phyloP scores from a whole-genome alignment of 1,140 invertebrate genomes.

The Neuroterus valhalla region DNA sequence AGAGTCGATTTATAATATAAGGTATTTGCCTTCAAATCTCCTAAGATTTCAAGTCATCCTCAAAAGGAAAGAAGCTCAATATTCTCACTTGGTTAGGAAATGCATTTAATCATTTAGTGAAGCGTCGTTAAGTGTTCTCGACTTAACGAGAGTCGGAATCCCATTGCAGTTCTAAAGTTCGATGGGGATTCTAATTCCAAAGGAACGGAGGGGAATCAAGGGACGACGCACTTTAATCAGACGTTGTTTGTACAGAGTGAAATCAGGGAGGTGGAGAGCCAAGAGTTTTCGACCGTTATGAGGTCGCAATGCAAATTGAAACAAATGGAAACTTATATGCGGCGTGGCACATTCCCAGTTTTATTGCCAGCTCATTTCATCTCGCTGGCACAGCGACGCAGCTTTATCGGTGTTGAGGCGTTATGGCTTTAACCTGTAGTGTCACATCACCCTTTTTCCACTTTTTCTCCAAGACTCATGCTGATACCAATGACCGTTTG shows the following conservation, averaged over 20 bases:
- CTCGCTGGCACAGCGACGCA: constrained; percentile 52
- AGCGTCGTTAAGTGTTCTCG: too few relatives aligned
- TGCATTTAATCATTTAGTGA: too few relatives aligned
- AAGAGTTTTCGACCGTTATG: background rate
- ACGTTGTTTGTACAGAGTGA: background rate
- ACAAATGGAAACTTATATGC: constrained; percentile 71
- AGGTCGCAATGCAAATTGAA: constrained; percentile 64
- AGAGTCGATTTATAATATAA: too few relatives aligned
- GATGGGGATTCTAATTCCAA: too few relatives aligned
- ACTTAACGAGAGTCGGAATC: too few relatives aligned
- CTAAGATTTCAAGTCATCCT: too few relatives aligned
- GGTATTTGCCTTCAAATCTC: too few relatives aligned
- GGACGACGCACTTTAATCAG: too few relatives aligned
- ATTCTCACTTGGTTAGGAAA: too few relatives aligned
- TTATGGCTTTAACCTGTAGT: constrained; percentile 66
- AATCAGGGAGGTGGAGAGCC: background rate
- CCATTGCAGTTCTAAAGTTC: too few relatives aligned
- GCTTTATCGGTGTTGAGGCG: constrained; percentile 67
- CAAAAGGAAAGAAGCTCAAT: too few relatives aligned
- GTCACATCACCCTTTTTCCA: constrained; percentile 46
- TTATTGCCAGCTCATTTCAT: constrained; percentile 71
- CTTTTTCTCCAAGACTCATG: background rate
- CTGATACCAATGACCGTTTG: constrained; percentile 29
- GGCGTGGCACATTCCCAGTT: constrained; percentile 63
- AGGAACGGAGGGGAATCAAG: too few relatives aligned